Conservation (phyloP, 2,888 invertebrate genomes). For the Acronicta leporina region DNA sequence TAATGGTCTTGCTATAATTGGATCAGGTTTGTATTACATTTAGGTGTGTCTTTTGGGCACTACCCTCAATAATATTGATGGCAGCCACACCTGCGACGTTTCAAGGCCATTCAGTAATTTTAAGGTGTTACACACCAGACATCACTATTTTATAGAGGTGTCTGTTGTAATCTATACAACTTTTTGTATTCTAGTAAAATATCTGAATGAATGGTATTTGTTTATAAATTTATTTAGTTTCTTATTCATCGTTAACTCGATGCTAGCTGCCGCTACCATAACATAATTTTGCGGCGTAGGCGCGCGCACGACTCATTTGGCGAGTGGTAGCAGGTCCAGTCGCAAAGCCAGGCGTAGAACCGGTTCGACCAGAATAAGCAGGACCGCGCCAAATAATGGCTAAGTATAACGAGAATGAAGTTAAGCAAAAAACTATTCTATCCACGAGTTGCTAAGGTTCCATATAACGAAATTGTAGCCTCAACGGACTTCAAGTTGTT, state of each 20-base stretch:
- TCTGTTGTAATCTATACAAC: background rate
- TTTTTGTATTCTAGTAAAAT: constrained; percentile 1
- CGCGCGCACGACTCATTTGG: constrained; percentile 81
- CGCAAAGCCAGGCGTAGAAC: constrained; percentile 80
- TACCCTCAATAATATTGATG: constrained; percentile 67
- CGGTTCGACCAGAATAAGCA: constrained; percentile 86
- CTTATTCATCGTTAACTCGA: constrained; percentile 44
- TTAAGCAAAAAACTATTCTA: constrained; percentile 69
- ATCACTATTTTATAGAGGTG: background rate
- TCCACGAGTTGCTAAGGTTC: constrained; percentile 61
- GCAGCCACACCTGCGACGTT: constrained; percentile 65
- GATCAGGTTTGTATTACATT: constrained; percentile 69
- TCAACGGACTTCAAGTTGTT: constrained; percentile 61
- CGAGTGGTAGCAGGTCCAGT: constrained; percentile 84
- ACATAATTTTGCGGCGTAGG: constrained; percentile 76
- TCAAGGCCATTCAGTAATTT: constrained; percentile 44
- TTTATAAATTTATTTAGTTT: constrained; percentile 26
- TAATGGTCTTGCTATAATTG: constrained; percentile 67
- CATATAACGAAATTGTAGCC: constrained; percentile 49
- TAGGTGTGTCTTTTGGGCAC: constrained; percentile 73
- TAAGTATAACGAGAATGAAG: constrained; percentile 59
- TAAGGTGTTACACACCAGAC: constrained; percentile 1
- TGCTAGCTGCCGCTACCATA: constrained; percentile 61
- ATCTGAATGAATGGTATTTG: background rate
- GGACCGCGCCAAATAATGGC: constrained; percentile 79